Percentiles rank a stretch among this genome's conserved stretches.
phyloP scores from a whole-genome alignment of 35 echinoderm and acorn worm species.

The Acanthaster planci region DNA sequence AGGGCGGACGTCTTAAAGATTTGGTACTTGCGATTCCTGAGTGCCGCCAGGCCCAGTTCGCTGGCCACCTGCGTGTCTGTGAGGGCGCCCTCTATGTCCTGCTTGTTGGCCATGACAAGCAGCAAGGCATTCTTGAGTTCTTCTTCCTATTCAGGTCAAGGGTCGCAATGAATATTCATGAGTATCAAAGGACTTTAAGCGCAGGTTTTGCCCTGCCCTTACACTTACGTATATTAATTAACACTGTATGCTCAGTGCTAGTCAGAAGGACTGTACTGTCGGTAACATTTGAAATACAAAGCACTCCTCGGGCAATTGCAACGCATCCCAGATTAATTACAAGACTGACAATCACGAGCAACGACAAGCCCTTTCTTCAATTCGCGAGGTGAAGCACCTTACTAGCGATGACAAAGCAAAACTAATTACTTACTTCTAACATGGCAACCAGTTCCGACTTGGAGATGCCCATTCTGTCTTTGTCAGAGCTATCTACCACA shows the following conservation, averaged over 20 bases:
- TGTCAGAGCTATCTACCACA: constrained; percentile 97
- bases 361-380: too few relatives aligned
- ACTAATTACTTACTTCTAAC: constrained; percentile 84
- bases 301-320: too few relatives aligned
- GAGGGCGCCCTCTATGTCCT: constrained; percentile 91
- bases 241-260: too few relatives aligned
- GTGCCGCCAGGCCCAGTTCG: constrained; percentile 75
- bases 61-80: constrained; percentile 84
- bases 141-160: constrained; percentile 69
- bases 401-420: neutral
- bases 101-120: constrained; percentile 97
- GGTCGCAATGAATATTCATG: neutral
- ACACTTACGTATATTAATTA: too few relatives aligned
- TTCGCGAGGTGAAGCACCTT: too few relatives aligned
- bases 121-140: constrained; percentile 93
- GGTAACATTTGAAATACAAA: too few relatives aligned
- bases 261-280: too few relatives aligned
- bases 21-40: constrained; percentile 82
- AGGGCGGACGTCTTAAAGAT: constrained; percentile 97
- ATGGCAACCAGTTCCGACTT: constrained; percentile 99
- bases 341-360: too few relatives aligned
- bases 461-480: constrained; percentile 96
- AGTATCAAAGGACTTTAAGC: too few relatives aligned
- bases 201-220: too few relatives aligned
- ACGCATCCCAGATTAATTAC: too few relatives aligned